Evolutionary conservation across 2,888 invertebrate genomes (phyloP), one percentile per base, ranked within the genome.

Genomic region (Clunio marinus): DNA sequence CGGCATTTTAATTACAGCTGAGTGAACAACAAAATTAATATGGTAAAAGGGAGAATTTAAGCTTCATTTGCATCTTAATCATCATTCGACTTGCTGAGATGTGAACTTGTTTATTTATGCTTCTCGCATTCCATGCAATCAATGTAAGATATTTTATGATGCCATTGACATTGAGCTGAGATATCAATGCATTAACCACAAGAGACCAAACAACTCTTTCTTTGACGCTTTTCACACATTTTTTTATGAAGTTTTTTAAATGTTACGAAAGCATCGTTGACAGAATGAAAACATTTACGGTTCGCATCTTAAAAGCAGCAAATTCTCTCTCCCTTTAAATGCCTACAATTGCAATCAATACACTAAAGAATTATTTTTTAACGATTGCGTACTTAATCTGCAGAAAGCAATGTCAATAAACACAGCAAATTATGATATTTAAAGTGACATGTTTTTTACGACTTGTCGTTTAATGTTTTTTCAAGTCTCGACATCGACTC

Each of bases 1-100:
- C 28, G 28, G 28, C 58, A 32, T 28, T 32, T 58, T 58, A 58
- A 58, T 58, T 58, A 58, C 58, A 58, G 28, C 32, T 15, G 32
- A 58, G 28, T 58, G 32, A 58, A 28, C 58, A 58, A 17, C 28
- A 28, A 32, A 28, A 32, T 58, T 32, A 58, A 15, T 17, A 17
- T 5, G 8, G n/a, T n/a, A n/a, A n/a, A 4, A 32, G 32, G 5
- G 32, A 7, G 51, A 22, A 22, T 17, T 20, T 17, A 17, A 41
- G 17, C 51, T 17, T n/a, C 51, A 20, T 51, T 51, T 22, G 17
- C 51, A 51, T 3, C 7, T 51, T 2, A 51, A 51, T 51, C 17
- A 20, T n/a, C 10, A 17, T 51, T 51, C 10, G 22, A 17, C 20
- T 51, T 22, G 3, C 17, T 20, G 51, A 3, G 20, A 51, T 51